These are phyloP conservation scores for Siniperca scherzeri DNA, from an alignment of 2,797 vertebrate genomes.

Conservation along the genomic window DNA sequence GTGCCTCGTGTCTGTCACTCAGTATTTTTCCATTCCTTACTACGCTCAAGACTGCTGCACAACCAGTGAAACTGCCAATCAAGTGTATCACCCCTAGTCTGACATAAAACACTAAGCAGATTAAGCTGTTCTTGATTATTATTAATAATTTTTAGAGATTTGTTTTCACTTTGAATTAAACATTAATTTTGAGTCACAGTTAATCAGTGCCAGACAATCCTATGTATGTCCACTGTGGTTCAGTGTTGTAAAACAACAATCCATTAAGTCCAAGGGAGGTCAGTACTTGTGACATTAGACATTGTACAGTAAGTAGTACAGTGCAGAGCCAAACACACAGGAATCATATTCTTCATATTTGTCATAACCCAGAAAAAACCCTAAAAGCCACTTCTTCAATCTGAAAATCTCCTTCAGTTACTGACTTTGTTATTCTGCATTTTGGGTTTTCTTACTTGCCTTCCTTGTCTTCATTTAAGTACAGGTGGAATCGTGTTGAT, in stretches of 20 bases:
- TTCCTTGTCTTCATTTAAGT: neutral
- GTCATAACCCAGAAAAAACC: too few relatives aligned
- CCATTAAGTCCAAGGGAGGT: too few relatives aligned
- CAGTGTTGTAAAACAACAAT: too few relatives aligned
- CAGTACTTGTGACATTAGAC: too few relatives aligned
- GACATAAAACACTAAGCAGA: constrained; percentile 2
- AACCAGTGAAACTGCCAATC: constrained; percentile 45
- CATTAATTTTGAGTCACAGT: too few relatives aligned
- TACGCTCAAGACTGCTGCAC: constrained; percentile 10
- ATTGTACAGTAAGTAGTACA: too few relatives aligned
- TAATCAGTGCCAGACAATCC: too few relatives aligned
- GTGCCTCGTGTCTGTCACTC: constrained; percentile 7
- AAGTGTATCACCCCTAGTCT: neutral
- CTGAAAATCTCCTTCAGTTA: neutral
- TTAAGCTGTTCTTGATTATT: neutral
- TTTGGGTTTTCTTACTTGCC: neutral
- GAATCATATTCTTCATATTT: too few relatives aligned
- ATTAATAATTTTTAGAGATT: neutral
- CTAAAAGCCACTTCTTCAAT: neutral
- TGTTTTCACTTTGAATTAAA: neutral
- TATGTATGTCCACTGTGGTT: too few relatives aligned
- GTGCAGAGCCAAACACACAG: too few relatives aligned
- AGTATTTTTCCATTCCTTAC: constrained; percentile 71
- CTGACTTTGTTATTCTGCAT: neutral
- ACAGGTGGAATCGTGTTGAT: neutral